phyloP scores from a whole-genome alignment of 2,797 vertebrate species.

The Notolabrus celidotus region DNA sequence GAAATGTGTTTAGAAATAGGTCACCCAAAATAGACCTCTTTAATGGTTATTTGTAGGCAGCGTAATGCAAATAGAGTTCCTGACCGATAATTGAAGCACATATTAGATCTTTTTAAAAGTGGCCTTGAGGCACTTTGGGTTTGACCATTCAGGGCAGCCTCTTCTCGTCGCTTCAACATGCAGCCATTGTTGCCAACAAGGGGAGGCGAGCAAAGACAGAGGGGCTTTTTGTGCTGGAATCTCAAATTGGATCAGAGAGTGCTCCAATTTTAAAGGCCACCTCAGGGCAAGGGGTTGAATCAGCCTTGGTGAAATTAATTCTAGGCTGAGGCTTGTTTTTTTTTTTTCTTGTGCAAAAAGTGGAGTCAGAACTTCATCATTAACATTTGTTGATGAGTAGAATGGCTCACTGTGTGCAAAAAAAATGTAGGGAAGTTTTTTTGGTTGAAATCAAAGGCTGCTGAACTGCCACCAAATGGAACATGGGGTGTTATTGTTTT shows the following conservation, averaged over 20 bases:
- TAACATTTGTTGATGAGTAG: constrained; percentile 2
- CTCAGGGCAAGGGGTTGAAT: constrained; percentile 39
- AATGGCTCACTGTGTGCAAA: neutral
- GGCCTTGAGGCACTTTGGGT: constrained; percentile 28
- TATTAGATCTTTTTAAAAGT: constrained; percentile 47
- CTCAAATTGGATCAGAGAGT: constrained; percentile 70
- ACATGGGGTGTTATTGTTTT: constrained; percentile 18
- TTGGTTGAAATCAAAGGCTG: neutral
- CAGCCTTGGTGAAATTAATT: constrained; percentile 28
- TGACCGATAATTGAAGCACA: constrained; percentile 38
- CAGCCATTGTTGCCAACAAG: constrained; percentile 60
- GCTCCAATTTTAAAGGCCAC: constrained; percentile 54
- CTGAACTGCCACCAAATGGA: constrained; percentile 7
- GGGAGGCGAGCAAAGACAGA: constrained; percentile 41
- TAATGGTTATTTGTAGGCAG: constrained; percentile 37
- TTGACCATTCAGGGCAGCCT: constrained; percentile 36
- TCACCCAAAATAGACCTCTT: constrained; percentile 34
- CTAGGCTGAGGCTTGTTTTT: constrained; percentile 4
- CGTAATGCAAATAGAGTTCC: constrained; percentile 47
- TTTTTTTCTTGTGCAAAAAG: constrained; percentile 15
- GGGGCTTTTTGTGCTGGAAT: constrained; percentile 54
- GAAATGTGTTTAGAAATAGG: constrained; percentile 22
- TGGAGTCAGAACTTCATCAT: neutral
- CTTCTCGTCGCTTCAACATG: constrained; percentile 44
- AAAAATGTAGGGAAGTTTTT: constrained; percentile 8